A percentile compares a stretch with the other conserved stretches of the same genome.
Conservation (phyloP, 2,888 invertebrate species). For the Digitonthophagus gazella region DNA sequence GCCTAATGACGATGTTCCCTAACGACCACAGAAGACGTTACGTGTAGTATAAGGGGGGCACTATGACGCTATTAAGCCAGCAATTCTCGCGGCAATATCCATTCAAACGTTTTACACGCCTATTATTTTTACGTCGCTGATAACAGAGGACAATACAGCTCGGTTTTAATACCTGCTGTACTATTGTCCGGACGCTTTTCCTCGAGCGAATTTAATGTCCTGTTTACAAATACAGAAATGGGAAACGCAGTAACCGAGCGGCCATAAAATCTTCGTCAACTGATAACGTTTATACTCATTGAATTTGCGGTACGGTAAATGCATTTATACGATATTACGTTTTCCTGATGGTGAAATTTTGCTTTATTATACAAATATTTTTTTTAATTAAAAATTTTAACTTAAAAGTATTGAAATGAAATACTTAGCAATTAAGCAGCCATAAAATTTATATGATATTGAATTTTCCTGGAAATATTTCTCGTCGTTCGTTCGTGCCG, state of each 20-base stretch:
- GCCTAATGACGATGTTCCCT: background rate
- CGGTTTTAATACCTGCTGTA: background rate
- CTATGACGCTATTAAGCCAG: background rate
- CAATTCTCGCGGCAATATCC: background rate
- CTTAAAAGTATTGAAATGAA: too few species aligned
- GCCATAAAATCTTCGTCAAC: background rate
- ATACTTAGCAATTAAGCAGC: too few species aligned
- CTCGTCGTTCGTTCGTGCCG: too few species aligned
- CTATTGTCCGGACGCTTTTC: background rate
- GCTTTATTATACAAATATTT: too few species aligned
- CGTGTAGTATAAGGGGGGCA: background rate
- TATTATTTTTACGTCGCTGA: background rate
- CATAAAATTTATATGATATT: too few species aligned
- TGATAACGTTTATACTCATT: background rate
- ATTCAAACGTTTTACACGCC: background rate
- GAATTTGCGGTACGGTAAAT: too few species aligned
- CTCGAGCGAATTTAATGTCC: background rate
- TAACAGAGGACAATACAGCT: background rate
- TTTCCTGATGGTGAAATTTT: too few species aligned
- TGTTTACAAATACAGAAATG: background rate
- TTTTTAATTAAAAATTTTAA: too few species aligned
- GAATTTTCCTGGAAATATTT: too few species aligned
- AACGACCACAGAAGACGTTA: background rate
- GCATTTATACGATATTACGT: background rate
- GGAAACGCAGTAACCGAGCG: background rate